phyloP scores from a whole-genome alignment of 2,888 invertebrate species.

The Taphrorychus bicolor region DNA sequence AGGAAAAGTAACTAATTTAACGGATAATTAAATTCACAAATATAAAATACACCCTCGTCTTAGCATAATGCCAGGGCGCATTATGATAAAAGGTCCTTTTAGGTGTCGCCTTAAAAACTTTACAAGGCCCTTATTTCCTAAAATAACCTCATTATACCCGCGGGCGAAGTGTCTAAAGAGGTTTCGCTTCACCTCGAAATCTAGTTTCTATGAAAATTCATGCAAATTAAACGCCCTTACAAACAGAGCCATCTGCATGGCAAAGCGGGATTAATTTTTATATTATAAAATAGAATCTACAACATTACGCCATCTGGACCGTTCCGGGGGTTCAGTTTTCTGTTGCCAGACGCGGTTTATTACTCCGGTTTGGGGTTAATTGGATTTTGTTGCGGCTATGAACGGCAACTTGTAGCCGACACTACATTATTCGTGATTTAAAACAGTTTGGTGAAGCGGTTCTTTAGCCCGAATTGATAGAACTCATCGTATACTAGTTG shows the following conservation, averaged over 20 bases:
- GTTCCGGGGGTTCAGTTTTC: neutral
- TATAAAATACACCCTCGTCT: conserved; percentile 12
- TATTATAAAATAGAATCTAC: conserved; percentile 14
- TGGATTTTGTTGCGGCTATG: neutral
- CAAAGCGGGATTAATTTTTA: conserved; percentile 33
- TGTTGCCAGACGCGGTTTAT: neutral
- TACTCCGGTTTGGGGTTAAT: neutral
- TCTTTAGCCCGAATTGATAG: too few relatives aligned
- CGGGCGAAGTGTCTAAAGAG: conserved; percentile 23
- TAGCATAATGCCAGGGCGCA: conserved; percentile 9
- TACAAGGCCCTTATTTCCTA: conserved; percentile 16
- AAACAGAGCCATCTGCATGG: conserved; percentile 32
- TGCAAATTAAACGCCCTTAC: conserved; percentile 33
- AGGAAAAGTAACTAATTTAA: neutral
- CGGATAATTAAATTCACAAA: conserved; percentile 6
- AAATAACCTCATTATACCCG: conserved; percentile 25
- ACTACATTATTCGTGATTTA: too few relatives aligned
- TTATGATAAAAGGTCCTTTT: conserved; percentile 18
- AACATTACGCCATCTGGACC: neutral
- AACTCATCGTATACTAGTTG: too few relatives aligned
- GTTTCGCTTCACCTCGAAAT: conserved; percentile 25
- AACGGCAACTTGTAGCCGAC: too few relatives aligned
- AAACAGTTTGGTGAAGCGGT: too few relatives aligned
- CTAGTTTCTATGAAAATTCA: conserved; percentile 37
- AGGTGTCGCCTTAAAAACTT: conserved; percentile 17